A percentile compares a stretch with the other conserved stretches of the same genome.
Conservation (phyloP, 2,888 invertebrate species). For the Tholera decimalis region DNA sequence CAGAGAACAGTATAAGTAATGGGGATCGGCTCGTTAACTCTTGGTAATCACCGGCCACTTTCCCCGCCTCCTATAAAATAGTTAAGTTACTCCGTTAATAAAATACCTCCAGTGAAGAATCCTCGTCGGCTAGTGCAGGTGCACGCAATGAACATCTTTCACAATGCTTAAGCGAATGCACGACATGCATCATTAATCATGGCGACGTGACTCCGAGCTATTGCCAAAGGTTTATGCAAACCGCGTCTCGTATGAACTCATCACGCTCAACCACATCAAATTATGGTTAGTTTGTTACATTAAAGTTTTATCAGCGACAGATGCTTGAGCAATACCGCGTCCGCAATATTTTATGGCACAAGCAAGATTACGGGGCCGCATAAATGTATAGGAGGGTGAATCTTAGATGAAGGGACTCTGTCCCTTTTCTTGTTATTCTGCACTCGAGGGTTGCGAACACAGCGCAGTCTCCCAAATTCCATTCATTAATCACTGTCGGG, state of each 20-base stretch:
- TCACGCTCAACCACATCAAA: slow-evolving; percentile 84
- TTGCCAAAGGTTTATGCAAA: slow-evolving; percentile 84
- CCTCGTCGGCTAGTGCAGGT: slow-evolving; percentile 60
- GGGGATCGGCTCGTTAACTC: slow-evolving; percentile 52
- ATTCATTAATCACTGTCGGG: slow-evolving; percentile 90
- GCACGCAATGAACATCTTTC: slow-evolving; percentile 74
- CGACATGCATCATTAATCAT: slow-evolving; percentile 81
- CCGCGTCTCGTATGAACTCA: slow-evolving; percentile 80
- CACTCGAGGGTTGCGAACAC: slow-evolving; percentile 73
- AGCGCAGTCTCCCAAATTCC: slow-evolving; percentile 85
- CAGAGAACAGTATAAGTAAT: slow-evolving; percentile 50
- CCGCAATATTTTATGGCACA: slow-evolving; percentile 82
- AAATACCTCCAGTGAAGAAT: slow-evolving; percentile 59
- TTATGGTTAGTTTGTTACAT: slow-evolving; percentile 76
- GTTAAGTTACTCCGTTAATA: slow-evolving; percentile 56
- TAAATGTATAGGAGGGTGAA: slow-evolving; percentile 75
- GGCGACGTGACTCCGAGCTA: slow-evolving; percentile 77
- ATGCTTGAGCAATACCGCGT: slow-evolving; percentile 80
- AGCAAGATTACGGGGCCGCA: slow-evolving; percentile 78
- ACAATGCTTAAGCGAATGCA: slow-evolving; percentile 73
- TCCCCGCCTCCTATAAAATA: slow-evolving; percentile 57
- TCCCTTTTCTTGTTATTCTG: slow-evolving; percentile 83
- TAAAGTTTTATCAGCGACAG: slow-evolving; percentile 75
- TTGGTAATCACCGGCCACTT: slow-evolving; percentile 51
- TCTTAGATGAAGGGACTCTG: slow-evolving; percentile 71